Evolutionary conservation across 2,113 vertebrate species (phyloP), one percentile per base, ranked within the genome.

Genomic region (Halichoerus grypus): DNA sequence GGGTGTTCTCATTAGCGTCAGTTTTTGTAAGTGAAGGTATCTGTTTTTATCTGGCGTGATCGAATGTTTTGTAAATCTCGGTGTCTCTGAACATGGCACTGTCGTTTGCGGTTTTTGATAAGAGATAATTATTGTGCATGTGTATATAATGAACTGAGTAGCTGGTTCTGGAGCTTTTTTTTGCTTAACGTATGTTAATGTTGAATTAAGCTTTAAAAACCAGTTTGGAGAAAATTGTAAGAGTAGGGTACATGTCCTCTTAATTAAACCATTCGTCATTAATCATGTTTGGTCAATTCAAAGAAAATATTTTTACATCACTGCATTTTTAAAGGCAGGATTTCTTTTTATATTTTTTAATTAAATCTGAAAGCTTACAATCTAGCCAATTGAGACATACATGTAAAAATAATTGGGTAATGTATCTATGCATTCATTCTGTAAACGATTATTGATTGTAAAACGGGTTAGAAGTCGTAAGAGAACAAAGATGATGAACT

Each of bases 161-260:
- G 42, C 42, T 80, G 80, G 16, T 84, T 84, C 51, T 69, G 61
- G 67, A 92, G 42, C 26, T 46, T 86, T 63, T 63, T 59, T 86
- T 72, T 87, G 36, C 26, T 22, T 80, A 33, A 42, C 49, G 8
- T 33, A 33, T 79, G 59, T 16, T 87, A 14, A 33, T 53, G 24
- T 63, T 22, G 69, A 95, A 67, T 94, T 90, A 93, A 96, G 77
- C 19, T 53, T 93, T 91, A 85, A 81, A 96, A 89, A 26, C 26
- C 55, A 59, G 28, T 42, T 65, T 61, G n/a, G 42, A 39, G 61
- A 57, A 76, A 63, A 65, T 49, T 57, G 0, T 31, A 31, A 46
- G 49, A 36, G 13, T 26, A 51, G 49, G 8, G 0, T 55, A 24
- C 22, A 19, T 74, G n/a, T 42, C 46, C 22, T n/a, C 79, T 92